Base-by-base conservation (phyloP, 2,888 invertebrate genomes). In the Nasonovia ribisnigri region DNA sequence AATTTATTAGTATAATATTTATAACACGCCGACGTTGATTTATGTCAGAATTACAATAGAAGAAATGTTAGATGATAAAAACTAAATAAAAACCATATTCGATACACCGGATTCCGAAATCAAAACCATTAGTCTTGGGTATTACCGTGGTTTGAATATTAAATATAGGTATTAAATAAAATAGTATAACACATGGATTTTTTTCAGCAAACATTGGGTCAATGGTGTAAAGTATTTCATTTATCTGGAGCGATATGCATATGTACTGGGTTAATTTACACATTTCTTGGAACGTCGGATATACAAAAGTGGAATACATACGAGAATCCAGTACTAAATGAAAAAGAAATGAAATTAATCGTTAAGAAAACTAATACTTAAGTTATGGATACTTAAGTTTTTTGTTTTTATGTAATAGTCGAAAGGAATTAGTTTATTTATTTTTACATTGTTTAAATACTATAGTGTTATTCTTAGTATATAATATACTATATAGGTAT, bases 141-240 rank as follows among this genome's bases (percentile, higher is more conserved):
- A 60, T 60, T 29, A 60, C 29, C 11, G 29, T 60, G 29, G 43
- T 43, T 2, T 29, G 60, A 0, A 60, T 43, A 43, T 43, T 43
- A 43, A 43, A 43, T 43, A 43, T 43, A 43, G 43, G 43, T 29
- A 11, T 29, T 60, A 29, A 60, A 60, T 60, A 29, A 60, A 29
- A 60, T 60, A 60, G 11, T 60, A 11, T 29, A 60, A 60, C 11
- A 43, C 29, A 11, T 60, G 29, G 3, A 11, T 57, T 95, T 94
- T 60, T 95, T 96, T 24, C 95, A 97, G 97, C 97, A 97, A 96
- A 97, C 97, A 0, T 96, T 96, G 8, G 96, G 96, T 4, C 96
- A 97, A 95, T 97, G 97, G 97, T 96, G 96, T 95, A 96, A 96
- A 95, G 97, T 97, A 0, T 97, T 97, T 95, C 96, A 96, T 94